Evolutionary conservation across 1,140 invertebrate genomes (phyloP).

Genomic region (Monomorium pharaonis): DNA sequence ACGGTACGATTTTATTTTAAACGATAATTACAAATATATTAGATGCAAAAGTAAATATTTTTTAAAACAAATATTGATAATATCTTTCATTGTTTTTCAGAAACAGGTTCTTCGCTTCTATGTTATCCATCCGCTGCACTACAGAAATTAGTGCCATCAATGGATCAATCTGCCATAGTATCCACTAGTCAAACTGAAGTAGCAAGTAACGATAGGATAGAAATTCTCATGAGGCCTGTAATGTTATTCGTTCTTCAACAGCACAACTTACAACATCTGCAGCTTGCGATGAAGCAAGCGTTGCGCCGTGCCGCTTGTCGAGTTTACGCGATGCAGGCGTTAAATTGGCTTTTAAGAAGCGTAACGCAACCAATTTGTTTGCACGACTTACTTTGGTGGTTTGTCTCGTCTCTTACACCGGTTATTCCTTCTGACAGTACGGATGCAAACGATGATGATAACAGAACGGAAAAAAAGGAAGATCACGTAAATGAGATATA

Average conservation of each 20-base stretch:
- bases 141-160: conserved; percentile 89
- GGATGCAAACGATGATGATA: conserved; percentile 84
- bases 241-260: conserved; percentile 94
- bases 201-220: conserved; percentile 80
- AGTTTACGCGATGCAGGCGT: conserved; percentile 95
- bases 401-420: conserved; percentile 91
- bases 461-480: conserved; percentile 85
- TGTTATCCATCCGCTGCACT: conserved; percentile 93
- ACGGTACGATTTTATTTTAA: conserved; percentile 50
- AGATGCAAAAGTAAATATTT: neutral
- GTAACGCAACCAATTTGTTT: conserved; percentile 96
- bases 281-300: conserved; percentile 93
- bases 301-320: conserved; percentile 93
- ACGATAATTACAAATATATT: neutral
- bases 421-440: conserved; percentile 77
- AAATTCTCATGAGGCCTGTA: conserved; percentile 89
- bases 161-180: conserved; percentile 86
- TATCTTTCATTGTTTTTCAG: conserved; percentile 65
- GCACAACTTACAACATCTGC: conserved; percentile 93
- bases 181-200: conserved; percentile 80
- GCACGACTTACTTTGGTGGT: conserved; percentile 98
- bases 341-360: conserved; percentile 97
- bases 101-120: conserved; percentile 91
- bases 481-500: conserved; percentile 84
- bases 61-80: neutral